Base-by-base conservation (phyloP, 2,888 invertebrate genomes). In the Ischnura elegans region DNA sequence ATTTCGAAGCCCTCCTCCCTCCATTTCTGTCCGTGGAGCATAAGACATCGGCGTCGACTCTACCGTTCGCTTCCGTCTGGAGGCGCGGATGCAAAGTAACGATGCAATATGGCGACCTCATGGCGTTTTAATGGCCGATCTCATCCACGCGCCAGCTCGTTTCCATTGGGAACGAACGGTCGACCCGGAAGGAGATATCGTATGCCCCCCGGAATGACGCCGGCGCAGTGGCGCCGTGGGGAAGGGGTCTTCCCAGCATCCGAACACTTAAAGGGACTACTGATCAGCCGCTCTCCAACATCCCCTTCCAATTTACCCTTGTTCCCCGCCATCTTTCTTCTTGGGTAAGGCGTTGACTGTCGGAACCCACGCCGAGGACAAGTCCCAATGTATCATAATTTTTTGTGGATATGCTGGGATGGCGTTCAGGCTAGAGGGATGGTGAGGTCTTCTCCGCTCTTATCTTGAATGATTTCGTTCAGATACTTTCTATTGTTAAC, bases 71-170 rank as follows among this genome's bases (percentile, higher is more conserved):
- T 76, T 76, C 76, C 29, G 76, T 13, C 21, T 10, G 13, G 6
- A 76, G 29, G n/a, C n/a, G n/a, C 76, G 29, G 29, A 36, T 13
- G 76, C 10, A 76, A 36, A 19, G 8, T 36, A 76, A 76, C 6
- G 76, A 36, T 10, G 76, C 76, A 76, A 76, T 76, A 36, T 76
- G 76, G 76, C 76, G 76, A 36, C 76, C 76, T 76, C 76, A 36
- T 76, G 76, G 76, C 76, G 36, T 76, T 76, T 76, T 76, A 36
- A 36, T 36, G n/a, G 36, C 61, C 25, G 25, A 16, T 76, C 36
- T 36, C 51, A 51, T 16, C 36, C 76, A 10, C 51, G 51, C 13
- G 19, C 36, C 13, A 1, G 10, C 76, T 66, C 66, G 29, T 66
- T 3, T 66, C 29, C 66, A 66, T 66, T 10, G 25, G 76, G 29